These are phyloP conservation scores for Eulimnadia texana DNA, from an alignment of 1,140 invertebrate genomes.

Conservation along the genomic window DNA sequence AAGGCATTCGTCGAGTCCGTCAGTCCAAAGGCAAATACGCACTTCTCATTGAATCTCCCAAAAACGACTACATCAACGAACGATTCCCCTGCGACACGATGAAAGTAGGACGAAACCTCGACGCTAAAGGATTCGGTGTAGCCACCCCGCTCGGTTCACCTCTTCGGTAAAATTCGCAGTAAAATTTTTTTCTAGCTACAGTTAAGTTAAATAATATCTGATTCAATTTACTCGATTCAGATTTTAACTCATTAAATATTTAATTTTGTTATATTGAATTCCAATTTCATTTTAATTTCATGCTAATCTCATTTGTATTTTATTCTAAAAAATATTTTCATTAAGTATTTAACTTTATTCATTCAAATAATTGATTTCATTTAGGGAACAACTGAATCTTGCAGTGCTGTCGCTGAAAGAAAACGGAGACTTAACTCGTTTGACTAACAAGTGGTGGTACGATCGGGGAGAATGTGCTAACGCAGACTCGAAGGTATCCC, in stretches of 20 bases:
- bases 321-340: too few relatives aligned
- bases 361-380: too few relatives aligned
- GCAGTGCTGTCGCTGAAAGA: constrained; percentile 85
- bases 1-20: constrained; percentile 65
- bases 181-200: neutral
- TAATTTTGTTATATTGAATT: too few relatives aligned
- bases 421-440: constrained; percentile 72
- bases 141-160: constrained; percentile 80
- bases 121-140: constrained; percentile 86
- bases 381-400: constrained; percentile 74
- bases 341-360: too few relatives aligned
- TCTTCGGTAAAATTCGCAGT: constrained; percentile 48
- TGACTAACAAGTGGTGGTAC: constrained; percentile 90
- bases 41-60: constrained; percentile 80
- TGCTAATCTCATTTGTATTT: too few relatives aligned
- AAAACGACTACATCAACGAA: constrained; percentile 88
- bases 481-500: constrained; percentile 45
- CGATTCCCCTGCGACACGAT: constrained; percentile 87
- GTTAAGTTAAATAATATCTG: neutral
- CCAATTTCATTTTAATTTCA: too few relatives aligned
- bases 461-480: constrained; percentile 63
- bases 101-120: constrained; percentile 81
- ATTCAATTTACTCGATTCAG: constrained; percentile 8
- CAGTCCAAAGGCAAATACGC: constrained; percentile 82
- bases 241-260: too few relatives aligned